These are phyloP conservation scores for Sinopyrophorus schimmeli DNA, from an alignment of 2,888 invertebrate genomes.

Conservation along the genomic window DNA sequence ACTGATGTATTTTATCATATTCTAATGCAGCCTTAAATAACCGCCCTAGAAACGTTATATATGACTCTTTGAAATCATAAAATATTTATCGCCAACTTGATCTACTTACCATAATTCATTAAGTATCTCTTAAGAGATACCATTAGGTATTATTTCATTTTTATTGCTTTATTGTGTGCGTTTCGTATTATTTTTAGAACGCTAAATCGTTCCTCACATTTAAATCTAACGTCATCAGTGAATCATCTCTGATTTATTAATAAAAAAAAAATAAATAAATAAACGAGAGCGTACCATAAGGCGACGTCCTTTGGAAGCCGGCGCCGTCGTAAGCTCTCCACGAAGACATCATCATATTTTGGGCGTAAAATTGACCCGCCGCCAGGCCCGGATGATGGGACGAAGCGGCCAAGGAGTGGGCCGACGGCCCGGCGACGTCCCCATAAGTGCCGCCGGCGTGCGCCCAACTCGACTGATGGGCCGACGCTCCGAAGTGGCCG, in stretches of 20 bases:
- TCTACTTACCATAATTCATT: constrained; percentile 24
- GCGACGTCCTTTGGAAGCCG: constrained; percentile 80
- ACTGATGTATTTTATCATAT: constrained; percentile 50
- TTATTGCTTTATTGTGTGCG: constrained; percentile 15
- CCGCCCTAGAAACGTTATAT: constrained; percentile 23
- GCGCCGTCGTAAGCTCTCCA: constrained; percentile 76
- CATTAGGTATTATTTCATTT: constrained; percentile 13
- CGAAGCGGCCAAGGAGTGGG: constrained; percentile 49
- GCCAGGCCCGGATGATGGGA: constrained; percentile 53
- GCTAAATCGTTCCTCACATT: no score
- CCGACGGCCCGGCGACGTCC: constrained; percentile 53
- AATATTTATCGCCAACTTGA: constrained; percentile 20
- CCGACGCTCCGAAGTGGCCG: constrained; percentile 46
- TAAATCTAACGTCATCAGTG: no score
- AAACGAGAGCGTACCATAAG: constrained; percentile 74
- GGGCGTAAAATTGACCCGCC: constrained; percentile 73
- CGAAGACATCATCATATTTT: constrained; percentile 76
- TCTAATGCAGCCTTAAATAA: constrained; percentile 45
- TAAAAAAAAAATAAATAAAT: neutral
- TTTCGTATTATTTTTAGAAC: constrained; percentile 9
- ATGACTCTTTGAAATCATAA: constrained; percentile 21
- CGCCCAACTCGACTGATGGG: constrained; percentile 48
- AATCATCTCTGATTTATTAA: no score
- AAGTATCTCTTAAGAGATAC: constrained; percentile 57
- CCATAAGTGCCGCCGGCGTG: constrained; percentile 49